A percentile compares a stretch with the other conserved stretches of the same genome.
Evolutionary conservation across 2,888 invertebrate species (phyloP).

Genomic region (Enchytraeus crypticus): DNA sequence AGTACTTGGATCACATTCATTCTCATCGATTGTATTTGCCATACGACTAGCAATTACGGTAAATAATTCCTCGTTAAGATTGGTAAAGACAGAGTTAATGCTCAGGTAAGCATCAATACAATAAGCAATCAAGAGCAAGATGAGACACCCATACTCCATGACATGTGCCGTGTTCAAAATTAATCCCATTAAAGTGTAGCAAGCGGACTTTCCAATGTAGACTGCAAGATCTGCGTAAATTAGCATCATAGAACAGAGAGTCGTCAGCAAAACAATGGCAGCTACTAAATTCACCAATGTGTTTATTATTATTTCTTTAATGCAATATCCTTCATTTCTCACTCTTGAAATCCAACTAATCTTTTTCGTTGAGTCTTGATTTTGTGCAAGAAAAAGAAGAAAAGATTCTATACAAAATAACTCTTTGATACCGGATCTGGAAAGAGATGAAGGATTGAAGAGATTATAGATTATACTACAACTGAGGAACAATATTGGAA

Average conservation of each 20-base stretch:
- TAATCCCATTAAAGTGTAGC: slow-evolving; percentile 45
- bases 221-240: slow-evolving; percentile 16
- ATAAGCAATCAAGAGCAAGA: slow-evolving; percentile 42
- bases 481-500: slow-evolving; percentile 40
- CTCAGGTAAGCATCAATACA: slow-evolving; percentile 44
- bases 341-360: no score
- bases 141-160: slow-evolving; percentile 42
- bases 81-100: slow-evolving; percentile 41
- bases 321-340: no score
- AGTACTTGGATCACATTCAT: no score
- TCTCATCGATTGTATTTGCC: no score
- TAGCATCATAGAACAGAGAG: slow-evolving; percentile 26
- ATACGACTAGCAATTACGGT: no score
- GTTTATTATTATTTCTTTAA: no score
- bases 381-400: no score
- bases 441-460: no score
- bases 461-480: no score
- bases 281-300: slow-evolving; percentile 7
- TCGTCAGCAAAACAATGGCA: slow-evolving; percentile 9
- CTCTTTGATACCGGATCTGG: background rate
- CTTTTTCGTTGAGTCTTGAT: no score
- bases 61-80: slow-evolving; percentile 40
- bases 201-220: slow-evolving; percentile 11
- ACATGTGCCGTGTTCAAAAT: slow-evolving; percentile 44
- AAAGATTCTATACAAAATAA: no score